A percentile compares a stretch with the other conserved stretches of the same genome.
Conservation (phyloP, 2,797 vertebrate genomes). For the Rhinella marina region DNA sequence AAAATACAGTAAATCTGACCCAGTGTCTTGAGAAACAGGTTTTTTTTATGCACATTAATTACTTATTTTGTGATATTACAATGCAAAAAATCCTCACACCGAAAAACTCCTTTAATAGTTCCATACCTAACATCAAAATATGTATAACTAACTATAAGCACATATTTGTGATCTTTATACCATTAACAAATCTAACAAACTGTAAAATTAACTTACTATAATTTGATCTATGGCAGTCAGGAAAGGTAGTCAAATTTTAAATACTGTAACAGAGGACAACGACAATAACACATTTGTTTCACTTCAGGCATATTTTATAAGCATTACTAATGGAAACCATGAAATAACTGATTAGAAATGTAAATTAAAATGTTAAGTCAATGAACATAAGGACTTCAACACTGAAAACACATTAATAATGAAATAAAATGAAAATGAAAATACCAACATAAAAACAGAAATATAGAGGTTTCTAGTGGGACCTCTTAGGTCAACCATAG, state of each 20-base stretch:
- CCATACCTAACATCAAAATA: neutral
- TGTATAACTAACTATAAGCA: neutral
- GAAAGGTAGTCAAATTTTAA: slow-evolving; percentile 16
- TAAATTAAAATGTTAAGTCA: slow-evolving; percentile 49
- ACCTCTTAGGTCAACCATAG: neutral
- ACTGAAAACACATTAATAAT: slow-evolving; percentile 38
- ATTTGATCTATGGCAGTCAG: slow-evolving; percentile 31
- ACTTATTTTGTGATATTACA: too few species aligned
- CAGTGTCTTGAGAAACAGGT: too few species aligned
- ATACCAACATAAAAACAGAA: slow-evolving; percentile 5
- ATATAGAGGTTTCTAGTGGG: neutral
- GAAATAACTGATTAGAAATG: slow-evolving; percentile 43
- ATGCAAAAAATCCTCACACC: too few species aligned
- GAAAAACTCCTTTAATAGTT: too few species aligned
- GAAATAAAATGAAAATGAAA: slow-evolving; percentile 13
- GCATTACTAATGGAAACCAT: slow-evolving; percentile 37
- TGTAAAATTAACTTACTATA: slow-evolving; percentile 30
- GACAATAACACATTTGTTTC: slow-evolving; percentile 25
- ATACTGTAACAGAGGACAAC: slow-evolving; percentile 40
- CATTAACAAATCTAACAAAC: slow-evolving; percentile 27
- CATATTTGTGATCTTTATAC: slow-evolving; percentile 30
- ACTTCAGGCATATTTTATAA: slow-evolving; percentile 28
- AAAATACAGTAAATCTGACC: too few species aligned
- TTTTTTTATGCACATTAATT: too few species aligned
- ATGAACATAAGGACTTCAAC: slow-evolving; percentile 8